These are phyloP conservation scores for Chromoteleia sp. DNA, from an alignment of 2,888 invertebrate genomes.

Conservation along the genomic window DNA sequence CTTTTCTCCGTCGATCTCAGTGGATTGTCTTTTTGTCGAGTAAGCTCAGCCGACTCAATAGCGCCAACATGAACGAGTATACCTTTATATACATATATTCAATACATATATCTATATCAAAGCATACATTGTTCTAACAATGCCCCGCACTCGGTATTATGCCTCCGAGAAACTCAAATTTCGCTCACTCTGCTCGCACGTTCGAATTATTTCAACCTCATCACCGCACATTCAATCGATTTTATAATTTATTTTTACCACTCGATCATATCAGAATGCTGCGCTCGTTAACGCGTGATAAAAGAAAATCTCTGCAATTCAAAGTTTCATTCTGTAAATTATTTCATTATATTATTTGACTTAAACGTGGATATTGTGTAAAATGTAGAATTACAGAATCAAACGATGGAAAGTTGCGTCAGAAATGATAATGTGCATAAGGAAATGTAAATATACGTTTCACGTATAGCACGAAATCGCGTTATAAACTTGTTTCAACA, in stretches of 20 bases:
- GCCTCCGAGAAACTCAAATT: conserved; percentile 48
- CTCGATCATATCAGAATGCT: neutral
- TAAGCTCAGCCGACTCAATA: conserved; percentile 52
- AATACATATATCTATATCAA: conserved; percentile 52
- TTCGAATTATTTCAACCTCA: conserved; percentile 27
- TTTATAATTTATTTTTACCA: conserved; percentile 9
- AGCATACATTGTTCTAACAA: conserved; percentile 65
- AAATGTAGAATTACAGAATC: conserved; percentile 3
- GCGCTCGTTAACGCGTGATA: neutral
- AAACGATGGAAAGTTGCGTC: conserved; percentile 18
- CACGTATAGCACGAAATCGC: neutral
- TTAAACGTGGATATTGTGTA: neutral
- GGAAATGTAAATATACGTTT: conserved; percentile 28
- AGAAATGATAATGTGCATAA: conserved; percentile 29
- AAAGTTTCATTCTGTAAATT: no score
- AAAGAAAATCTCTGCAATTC: conserved; percentile 3
- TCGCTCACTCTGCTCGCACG: conserved; percentile 16
- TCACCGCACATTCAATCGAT: neutral
- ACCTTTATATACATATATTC: conserved; percentile 47
- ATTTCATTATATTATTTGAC: no score
- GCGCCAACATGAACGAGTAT: conserved; percentile 42
- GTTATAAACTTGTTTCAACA: conserved; percentile 24
- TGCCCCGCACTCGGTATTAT: conserved; percentile 39
- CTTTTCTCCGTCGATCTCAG: conserved; percentile 52
- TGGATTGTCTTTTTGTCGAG: conserved; percentile 64